These are phyloP conservation scores for Lycaon pictus DNA, from an alignment of 2,113 vertebrate genomes.

Conservation along the genomic window DNA sequence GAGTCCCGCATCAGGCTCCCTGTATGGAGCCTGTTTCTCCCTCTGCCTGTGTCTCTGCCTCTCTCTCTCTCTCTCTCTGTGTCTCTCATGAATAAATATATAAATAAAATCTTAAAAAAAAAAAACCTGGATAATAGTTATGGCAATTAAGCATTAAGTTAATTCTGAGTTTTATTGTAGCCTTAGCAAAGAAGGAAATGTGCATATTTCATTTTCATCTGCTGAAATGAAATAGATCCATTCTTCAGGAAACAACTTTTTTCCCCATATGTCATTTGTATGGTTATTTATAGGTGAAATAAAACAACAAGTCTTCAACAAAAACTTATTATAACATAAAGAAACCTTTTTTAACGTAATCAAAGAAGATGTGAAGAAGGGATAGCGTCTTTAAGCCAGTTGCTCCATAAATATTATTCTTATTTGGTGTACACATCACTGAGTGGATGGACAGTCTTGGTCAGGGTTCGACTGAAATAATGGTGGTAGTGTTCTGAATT, in stretches of 20 bases:
- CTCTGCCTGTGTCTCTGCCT: too few species aligned
- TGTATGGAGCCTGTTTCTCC: too few species aligned
- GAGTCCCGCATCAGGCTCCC: too few species aligned
- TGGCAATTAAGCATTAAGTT: neutral
- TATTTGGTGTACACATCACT: neutral
- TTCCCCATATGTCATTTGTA: neutral
- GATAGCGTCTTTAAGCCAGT: neutral
- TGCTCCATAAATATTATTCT: neutral
- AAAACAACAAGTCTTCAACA: neutral
- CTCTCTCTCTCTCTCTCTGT: too few species aligned
- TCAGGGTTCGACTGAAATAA: neutral
- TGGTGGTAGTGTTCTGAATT: neutral
- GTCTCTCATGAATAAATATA: too few species aligned
- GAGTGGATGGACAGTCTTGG: neutral
- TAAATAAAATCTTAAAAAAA: too few species aligned
- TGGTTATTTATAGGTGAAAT: neutral
- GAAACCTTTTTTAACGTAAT: neutral
- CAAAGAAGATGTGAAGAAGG: neutral
- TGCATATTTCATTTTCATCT: neutral
- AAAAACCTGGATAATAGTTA: neutral
- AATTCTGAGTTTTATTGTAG: neutral
- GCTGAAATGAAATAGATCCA: neutral
- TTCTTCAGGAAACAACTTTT: neutral
- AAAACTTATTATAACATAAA: neutral
- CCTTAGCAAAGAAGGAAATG: neutral